Percentiles rank a stretch among this genome's conserved stretches.
Evolutionary conservation across 1,140 invertebrate genomes (phyloP).

Genomic region (Ips nitidus): DNA sequence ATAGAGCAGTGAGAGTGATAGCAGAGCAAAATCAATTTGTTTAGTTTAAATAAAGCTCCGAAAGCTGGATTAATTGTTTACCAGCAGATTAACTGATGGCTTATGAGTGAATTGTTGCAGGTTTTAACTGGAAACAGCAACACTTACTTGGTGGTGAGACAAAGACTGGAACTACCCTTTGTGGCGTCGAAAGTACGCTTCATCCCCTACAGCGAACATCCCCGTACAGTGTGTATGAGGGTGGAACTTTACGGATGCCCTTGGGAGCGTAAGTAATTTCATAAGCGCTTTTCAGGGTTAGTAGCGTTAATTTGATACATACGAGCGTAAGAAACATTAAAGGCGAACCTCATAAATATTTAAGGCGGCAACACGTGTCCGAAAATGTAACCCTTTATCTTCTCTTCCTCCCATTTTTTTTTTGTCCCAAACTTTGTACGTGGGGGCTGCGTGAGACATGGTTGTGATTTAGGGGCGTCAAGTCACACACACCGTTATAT

Average conservation of each 20-base stretch:
- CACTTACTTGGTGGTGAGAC: slow-evolving; percentile 78
- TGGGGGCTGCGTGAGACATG: slow-evolving; percentile 12
- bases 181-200: slow-evolving; percentile 84
- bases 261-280: slow-evolving; percentile 74
- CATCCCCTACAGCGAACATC: slow-evolving; percentile 84
- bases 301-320: too few species aligned
- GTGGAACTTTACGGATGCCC: slow-evolving; percentile 87
- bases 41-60: too few species aligned
- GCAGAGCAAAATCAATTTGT: too few species aligned
- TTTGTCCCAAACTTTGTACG: slow-evolving; percentile 14
- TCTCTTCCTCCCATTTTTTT: slow-evolving; percentile 1
- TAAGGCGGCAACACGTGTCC: slow-evolving; percentile 19
- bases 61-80: too few species aligned
- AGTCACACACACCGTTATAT: slow-evolving; percentile 8
- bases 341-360: slow-evolving; percentile 12
- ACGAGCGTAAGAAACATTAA: too few species aligned
- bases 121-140: slow-evolving; percentile 84
- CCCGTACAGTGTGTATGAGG: slow-evolving; percentile 88
- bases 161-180: slow-evolving; percentile 78
- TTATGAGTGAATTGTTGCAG: slow-evolving; percentile 55
- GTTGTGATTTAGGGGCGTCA: slow-evolving; percentile 22
- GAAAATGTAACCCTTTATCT: slow-evolving; percentile 24
- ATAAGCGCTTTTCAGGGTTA: neutral
- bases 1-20: too few species aligned
- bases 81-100: too few species aligned